Conservation (phyloP, 1,140 invertebrate species). For the Drosophila saltans region DNA sequence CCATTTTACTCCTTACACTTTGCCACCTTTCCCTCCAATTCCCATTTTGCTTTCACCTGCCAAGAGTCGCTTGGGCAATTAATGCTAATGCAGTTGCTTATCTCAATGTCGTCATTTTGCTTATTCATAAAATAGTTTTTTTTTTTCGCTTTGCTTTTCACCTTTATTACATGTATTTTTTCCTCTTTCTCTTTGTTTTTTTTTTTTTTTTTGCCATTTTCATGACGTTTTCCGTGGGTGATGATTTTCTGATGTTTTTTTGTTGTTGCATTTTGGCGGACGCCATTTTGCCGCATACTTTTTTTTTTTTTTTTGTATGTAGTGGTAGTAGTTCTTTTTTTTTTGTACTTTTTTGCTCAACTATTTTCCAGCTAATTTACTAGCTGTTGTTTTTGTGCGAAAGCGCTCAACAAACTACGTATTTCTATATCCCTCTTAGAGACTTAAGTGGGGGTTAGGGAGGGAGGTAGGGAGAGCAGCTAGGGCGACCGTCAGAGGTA, state of each 20-base stretch:
- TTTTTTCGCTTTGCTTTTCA: conserved; percentile 28
- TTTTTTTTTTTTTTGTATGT: conserved; percentile 24
- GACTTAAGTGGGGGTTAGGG: conserved; percentile 41
- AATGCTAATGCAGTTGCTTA: conserved; percentile 68
- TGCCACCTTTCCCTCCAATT: too few species aligned
- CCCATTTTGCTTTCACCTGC: neutral
- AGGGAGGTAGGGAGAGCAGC: conserved; percentile 11
- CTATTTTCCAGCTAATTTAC: conserved; percentile 79
- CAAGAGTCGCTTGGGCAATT: conserved; percentile 29
- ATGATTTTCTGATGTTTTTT: conserved; percentile 35
- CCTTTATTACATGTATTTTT: conserved; percentile 56
- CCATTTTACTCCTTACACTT: neutral
- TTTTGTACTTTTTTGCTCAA: conserved; percentile 23
- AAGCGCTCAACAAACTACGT: conserved; percentile 23
- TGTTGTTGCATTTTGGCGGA: conserved; percentile 69
- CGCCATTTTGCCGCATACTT: conserved; percentile 76
- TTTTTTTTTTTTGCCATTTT: conserved; percentile 56
- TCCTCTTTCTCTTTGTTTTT: neutral
- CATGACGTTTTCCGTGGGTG: conserved; percentile 30
- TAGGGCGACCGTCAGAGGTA: neutral
- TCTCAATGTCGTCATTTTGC: conserved; percentile 65
- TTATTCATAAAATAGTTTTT: conserved; percentile 54
- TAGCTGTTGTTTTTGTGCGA: conserved; percentile 74
- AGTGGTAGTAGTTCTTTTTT: neutral
- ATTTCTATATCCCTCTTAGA: conserved; percentile 71